Evolutionary conservation across 2,797 vertebrate genomes (phyloP).

Genomic region (Rhyacichthys aspro): DNA sequence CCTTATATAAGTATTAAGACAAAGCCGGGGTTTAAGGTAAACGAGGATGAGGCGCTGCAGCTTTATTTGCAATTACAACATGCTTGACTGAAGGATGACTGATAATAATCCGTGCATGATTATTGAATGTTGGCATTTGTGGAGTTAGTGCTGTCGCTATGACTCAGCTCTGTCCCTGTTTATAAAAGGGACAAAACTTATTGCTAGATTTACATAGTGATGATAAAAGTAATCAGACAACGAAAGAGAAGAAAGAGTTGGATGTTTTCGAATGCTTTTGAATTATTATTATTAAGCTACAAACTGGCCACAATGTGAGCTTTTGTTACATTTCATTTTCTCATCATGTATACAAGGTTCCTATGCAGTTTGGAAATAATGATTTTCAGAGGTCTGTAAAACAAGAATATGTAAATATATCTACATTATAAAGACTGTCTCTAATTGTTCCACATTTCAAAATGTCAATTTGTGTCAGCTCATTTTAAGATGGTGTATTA

Average conservation of each 20-base stretch:
- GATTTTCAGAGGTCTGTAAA: too few relatives aligned
- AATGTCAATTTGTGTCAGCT: too few relatives aligned
- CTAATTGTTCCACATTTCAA: too few relatives aligned
- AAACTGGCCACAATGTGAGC: conserved; percentile 4
- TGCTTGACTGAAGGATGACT: conserved; percentile 20
- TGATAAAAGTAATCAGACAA: conserved; percentile 18
- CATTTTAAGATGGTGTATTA: too few relatives aligned
- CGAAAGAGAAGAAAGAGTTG: conserved; percentile 15
- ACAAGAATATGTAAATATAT: too few relatives aligned
- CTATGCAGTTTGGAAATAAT: background rate
- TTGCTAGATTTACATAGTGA: background rate
- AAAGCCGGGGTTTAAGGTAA: conserved; percentile 7
- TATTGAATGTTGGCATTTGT: conserved; percentile 28
- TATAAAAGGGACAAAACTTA: conserved; percentile 8
- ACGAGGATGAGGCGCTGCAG: conserved; percentile 21
- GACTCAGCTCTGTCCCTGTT: conserved; percentile 13
- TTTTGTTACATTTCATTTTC: conserved; percentile 36
- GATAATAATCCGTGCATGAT: conserved; percentile 23
- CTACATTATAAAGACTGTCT: too few relatives aligned
- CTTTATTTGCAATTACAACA: conserved; percentile 30
- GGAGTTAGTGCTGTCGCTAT: conserved; percentile 32
- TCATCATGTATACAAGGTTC: conserved; percentile 4
- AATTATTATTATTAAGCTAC: conserved; percentile 2
- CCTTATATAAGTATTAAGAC: conserved; percentile 47
- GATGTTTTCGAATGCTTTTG: background rate